Conservation (phyloP, 2,888 invertebrate genomes). For the Oegoconia quadripuncta region DNA sequence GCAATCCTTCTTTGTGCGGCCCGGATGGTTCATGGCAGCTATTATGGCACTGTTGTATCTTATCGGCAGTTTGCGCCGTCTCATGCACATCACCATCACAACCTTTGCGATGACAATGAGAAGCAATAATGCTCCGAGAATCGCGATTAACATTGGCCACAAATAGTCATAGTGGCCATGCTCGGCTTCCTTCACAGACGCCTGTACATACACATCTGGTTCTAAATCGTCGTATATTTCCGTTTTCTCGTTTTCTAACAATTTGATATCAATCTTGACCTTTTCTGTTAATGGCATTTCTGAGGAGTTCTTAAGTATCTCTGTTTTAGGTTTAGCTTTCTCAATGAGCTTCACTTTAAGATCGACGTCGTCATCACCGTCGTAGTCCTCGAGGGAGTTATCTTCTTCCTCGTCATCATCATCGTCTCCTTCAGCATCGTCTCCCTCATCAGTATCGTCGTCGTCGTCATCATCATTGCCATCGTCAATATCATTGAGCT, state of each 20-base stretch:
- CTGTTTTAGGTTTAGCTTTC: slow-evolving; percentile 29
- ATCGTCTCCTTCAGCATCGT: slow-evolving; percentile 53
- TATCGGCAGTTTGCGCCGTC: slow-evolving; percentile 52
- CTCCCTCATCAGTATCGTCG: slow-evolving; percentile 51
- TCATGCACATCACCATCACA: slow-evolving; percentile 60
- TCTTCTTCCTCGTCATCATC: slow-evolving; percentile 49
- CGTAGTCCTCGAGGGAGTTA: slow-evolving; percentile 52
- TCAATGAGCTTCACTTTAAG: slow-evolving; percentile 62
- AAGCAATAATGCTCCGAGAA: slow-evolving; percentile 77
- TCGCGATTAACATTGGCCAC: slow-evolving; percentile 79
- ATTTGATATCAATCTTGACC: slow-evolving; percentile 53
- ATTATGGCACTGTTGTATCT: slow-evolving; percentile 76
- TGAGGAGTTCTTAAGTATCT: slow-evolving; percentile 16
- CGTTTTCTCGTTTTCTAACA: slow-evolving; percentile 54
- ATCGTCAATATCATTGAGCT: slow-evolving; percentile 34
- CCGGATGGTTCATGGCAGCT: slow-evolving; percentile 74
- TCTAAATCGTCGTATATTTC: slow-evolving; percentile 46
- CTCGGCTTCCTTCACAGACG: slow-evolving; percentile 54
- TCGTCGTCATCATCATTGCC: slow-evolving; percentile 47
- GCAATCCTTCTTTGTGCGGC: slow-evolving; percentile 83
- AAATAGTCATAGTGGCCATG: slow-evolving; percentile 73
- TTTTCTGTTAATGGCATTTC: slow-evolving; percentile 25
- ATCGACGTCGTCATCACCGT: slow-evolving; percentile 56
- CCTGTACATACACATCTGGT: slow-evolving; percentile 45
- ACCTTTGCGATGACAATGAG: slow-evolving; percentile 75